These are phyloP conservation scores for Lepisosteus osseus DNA, from an alignment of 2,113 vertebrate genomes.

Conservation along the genomic window DNA sequence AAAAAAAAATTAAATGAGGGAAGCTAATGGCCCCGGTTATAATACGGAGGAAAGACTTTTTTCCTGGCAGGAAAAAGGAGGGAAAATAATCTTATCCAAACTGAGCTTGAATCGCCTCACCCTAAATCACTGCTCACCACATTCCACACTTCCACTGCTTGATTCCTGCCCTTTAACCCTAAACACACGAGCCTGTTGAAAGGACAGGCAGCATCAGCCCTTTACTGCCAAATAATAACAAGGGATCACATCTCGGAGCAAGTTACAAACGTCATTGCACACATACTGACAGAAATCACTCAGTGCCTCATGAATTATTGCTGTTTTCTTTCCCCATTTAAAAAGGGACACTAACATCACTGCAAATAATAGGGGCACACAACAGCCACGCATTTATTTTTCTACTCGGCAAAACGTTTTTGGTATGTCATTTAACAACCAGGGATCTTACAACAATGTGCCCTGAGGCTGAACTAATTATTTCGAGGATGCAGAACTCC, in stretches of 20 bases:
- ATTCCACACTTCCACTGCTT: background rate
- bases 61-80: conserved; percentile 14
- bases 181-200: background rate
- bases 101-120: background rate
- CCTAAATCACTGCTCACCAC: background rate
- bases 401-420: background rate
- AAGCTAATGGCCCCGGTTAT: background rate
- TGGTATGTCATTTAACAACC: background rate
- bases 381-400: too few species aligned
- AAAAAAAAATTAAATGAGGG: background rate
- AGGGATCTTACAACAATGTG: background rate
- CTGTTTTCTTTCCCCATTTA: background rate
- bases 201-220: background rate
- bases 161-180: background rate
- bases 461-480: background rate
- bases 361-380: background rate
- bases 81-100: conserved; percentile 4
- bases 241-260: background rate
- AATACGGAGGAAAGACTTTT: conserved; percentile 2
- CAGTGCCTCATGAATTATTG: background rate
- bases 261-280: background rate
- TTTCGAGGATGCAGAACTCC: too few species aligned
- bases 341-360: background rate
- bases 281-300: background rate
- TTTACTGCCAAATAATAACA: background rate